Conservation (phyloP, 2,888 invertebrate genomes). For the Drosophila sordidapex region DNA sequence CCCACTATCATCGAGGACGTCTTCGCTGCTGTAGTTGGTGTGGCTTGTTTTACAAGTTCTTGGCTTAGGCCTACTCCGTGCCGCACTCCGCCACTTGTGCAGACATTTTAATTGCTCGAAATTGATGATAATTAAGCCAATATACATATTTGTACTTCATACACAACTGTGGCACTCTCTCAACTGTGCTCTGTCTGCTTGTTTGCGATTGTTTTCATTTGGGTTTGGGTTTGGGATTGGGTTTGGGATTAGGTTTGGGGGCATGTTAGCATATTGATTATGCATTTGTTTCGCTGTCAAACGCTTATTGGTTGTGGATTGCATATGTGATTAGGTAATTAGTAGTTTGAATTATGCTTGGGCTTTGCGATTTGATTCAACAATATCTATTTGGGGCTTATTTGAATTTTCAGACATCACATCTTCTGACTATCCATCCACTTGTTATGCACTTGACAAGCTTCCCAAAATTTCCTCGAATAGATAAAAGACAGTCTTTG, state of each 20-base stretch:
- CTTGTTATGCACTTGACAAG: constrained; percentile 4
- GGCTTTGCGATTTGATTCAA: constrained; percentile 2
- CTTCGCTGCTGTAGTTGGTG: constrained; percentile 57
- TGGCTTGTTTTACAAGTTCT: constrained; percentile 73
- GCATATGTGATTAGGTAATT: constrained; percentile 51
- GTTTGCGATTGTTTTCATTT: constrained; percentile 46
- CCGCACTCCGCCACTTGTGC: constrained; percentile 23
- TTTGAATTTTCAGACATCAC: background rate
- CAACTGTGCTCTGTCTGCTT: background rate
- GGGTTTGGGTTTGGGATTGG: constrained; percentile 7
- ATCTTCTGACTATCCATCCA: background rate
- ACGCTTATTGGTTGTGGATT: constrained; percentile 43
- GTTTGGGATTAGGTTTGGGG: constrained; percentile 26
- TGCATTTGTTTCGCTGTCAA: constrained; percentile 67
- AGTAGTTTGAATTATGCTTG: constrained; percentile 37
- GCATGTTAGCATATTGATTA: constrained; percentile 69
- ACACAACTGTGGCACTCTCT: background rate
- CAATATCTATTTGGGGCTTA: constrained; percentile 12
- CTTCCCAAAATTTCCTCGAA: constrained; percentile 24
- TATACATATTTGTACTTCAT: constrained; percentile 74
- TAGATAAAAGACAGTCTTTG: background rate
- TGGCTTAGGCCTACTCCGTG: constrained; percentile 55
- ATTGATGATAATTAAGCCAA: constrained; percentile 82
- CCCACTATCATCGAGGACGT: constrained; percentile 73
- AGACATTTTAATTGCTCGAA: constrained; percentile 79